phyloP scores from a whole-genome alignment of 2,797 vertebrate genomes.

The Novumbra hubbsi region DNA sequence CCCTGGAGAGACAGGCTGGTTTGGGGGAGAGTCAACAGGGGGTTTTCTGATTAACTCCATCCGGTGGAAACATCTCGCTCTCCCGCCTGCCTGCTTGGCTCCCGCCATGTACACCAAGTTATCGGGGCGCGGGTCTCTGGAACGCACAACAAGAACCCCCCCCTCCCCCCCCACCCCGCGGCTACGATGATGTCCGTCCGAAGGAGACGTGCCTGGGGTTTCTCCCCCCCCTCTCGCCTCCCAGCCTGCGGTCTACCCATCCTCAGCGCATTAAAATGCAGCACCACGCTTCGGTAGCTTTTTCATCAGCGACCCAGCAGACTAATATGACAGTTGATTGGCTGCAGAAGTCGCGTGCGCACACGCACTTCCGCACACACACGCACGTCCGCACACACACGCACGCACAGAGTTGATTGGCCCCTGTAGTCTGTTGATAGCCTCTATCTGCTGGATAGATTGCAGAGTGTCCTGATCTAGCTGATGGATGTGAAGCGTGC shows the following conservation, averaged over 20 bases:
- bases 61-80: conserved; percentile 30
- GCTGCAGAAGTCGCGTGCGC: not conserved
- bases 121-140: no score
- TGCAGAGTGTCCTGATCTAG: conserved; percentile 23
- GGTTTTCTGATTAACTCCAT: conserved; percentile 50
- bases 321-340: conserved; percentile 8
- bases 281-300: not conserved
- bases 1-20: conserved; percentile 10
- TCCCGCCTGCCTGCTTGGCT: no score
- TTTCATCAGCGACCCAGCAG: not conserved
- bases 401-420: conserved; percentile 20
- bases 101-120: conserved; percentile 24
- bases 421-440: conserved; percentile 24
- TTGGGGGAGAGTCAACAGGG: conserved; percentile 28
- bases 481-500: conserved; percentile 29
- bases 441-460: conserved; percentile 20
- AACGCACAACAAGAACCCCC: no score
- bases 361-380: not conserved
- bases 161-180: no score
- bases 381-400: not conserved
- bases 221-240: not conserved
- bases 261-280: not conserved
- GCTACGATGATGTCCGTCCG: no score
- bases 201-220: no score
- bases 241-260: not conserved